Evolutionary conservation across 2,888 invertebrate genomes (phyloP).

Genomic region (Mechanitis messenoides): DNA sequence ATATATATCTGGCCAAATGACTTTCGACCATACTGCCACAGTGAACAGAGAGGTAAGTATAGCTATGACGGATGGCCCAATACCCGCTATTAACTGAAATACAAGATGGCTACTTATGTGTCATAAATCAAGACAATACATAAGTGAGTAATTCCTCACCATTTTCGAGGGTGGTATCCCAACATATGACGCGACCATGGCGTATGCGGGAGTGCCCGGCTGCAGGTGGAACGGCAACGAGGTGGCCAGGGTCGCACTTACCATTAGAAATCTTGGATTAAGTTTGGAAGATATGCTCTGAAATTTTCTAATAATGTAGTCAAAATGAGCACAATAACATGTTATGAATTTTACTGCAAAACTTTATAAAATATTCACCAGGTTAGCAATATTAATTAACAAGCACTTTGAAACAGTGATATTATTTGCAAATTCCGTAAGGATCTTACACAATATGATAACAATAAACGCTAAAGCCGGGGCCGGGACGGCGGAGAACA

Average conservation of each 20-base stretch:
- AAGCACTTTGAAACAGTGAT: conserved; percentile 42
- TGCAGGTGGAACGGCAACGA: conserved; percentile 54
- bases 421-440: conserved; percentile 52
- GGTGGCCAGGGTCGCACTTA: conserved; percentile 48
- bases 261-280: conserved; percentile 58
- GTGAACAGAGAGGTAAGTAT: conserved; percentile 50
- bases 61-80: conserved; percentile 46
- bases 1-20: conserved; percentile 51
- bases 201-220: conserved; percentile 49
- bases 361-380: conserved; percentile 37
- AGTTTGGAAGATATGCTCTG: conserved; percentile 45
- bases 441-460: conserved; percentile 47
- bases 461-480: conserved; percentile 41
- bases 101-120: background rate
- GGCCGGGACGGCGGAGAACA: conserved; percentile 42
- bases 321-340: background rate
- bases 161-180: conserved; percentile 54
- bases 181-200: conserved; percentile 53
- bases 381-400: conserved; percentile 46
- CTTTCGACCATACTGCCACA: conserved; percentile 52
- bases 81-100: conserved; percentile 51
- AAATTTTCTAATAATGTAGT: conserved; percentile 7
- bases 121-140: too few relatives aligned
- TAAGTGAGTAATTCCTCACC: conserved; percentile 34
- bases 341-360: background rate